Conservation (phyloP, 2,888 invertebrate genomes). For the Trissolcus japonicus region DNA sequence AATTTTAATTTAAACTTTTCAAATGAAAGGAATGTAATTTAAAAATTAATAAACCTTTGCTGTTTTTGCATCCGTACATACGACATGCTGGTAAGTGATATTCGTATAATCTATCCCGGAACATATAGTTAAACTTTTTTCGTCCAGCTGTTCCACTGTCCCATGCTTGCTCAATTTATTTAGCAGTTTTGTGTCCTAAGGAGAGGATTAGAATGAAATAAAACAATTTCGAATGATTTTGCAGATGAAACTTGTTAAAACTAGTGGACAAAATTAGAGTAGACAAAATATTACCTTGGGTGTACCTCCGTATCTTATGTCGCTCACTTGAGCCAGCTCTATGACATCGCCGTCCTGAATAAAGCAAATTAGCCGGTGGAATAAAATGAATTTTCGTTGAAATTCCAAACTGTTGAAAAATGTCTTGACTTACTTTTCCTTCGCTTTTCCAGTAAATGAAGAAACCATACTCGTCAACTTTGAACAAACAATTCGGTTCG, state of each 20-base stretch:
- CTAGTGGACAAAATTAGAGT: no score
- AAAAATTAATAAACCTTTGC: slow-evolving; percentile 77
- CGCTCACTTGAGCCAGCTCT: slow-evolving; percentile 74
- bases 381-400: no score
- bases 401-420: no score
- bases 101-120: slow-evolving; percentile 83
- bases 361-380: neutral
- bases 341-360: slow-evolving; percentile 73
- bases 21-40: no score
- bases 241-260: no score
- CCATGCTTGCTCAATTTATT: slow-evolving; percentile 78
- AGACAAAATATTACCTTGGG: slow-evolving; percentile 67
- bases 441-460: slow-evolving; percentile 83
- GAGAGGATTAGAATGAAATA: neutral
- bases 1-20: no score
- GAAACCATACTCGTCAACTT: slow-evolving; percentile 82
- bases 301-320: slow-evolving; percentile 74
- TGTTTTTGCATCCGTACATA: slow-evolving; percentile 79
- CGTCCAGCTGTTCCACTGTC: slow-evolving; percentile 77
- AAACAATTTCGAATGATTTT: no score
- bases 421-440: slow-evolving; percentile 71
- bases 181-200: neutral
- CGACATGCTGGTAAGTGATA: slow-evolving; percentile 80
- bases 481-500: slow-evolving; percentile 79
- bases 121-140: slow-evolving; percentile 81